Evolutionary conservation across 2,113 vertebrate species (phyloP).

Genomic region (Dinomys branickii): DNA sequence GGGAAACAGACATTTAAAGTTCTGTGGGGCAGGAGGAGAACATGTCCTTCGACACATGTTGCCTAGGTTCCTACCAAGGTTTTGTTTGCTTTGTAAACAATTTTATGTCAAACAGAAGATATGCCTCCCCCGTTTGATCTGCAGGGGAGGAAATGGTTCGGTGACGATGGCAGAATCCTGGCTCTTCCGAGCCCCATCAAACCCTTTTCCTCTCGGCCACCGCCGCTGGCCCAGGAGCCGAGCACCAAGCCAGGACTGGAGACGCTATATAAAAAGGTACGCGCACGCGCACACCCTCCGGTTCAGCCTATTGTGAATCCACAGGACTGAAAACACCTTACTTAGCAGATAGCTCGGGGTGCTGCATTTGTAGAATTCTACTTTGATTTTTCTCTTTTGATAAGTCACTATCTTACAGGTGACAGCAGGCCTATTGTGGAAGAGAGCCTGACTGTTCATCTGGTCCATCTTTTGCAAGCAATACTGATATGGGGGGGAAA

Average conservation of each 20-base stretch:
- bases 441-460: not conserved
- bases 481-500: too few species aligned
- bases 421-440: not conserved
- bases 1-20: not conserved
- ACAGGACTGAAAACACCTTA: not conserved
- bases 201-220: conserved; percentile 90
- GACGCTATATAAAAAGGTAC: conserved; percentile 93
- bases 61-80: not conserved
- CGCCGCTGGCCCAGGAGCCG: conserved; percentile 87
- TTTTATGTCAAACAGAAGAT: not conserved
- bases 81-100: conserved; percentile 19
- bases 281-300: not conserved
- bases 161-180: conserved; percentile 94
- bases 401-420: not conserved
- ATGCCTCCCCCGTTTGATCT: not conserved
- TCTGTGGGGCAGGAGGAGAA: not conserved
- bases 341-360: too few species aligned
- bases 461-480: not conserved
- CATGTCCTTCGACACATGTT: not conserved
- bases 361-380: not conserved
- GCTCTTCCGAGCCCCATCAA: conserved; percentile 95
- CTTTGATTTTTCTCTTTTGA: not conserved
- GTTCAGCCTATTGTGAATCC: accelerated
- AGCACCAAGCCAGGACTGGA: conserved; percentile 89
- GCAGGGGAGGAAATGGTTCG: conserved; percentile 95